Base-by-base conservation (phyloP, 2,888 invertebrate species). In the Dryomyza anilis region DNA sequence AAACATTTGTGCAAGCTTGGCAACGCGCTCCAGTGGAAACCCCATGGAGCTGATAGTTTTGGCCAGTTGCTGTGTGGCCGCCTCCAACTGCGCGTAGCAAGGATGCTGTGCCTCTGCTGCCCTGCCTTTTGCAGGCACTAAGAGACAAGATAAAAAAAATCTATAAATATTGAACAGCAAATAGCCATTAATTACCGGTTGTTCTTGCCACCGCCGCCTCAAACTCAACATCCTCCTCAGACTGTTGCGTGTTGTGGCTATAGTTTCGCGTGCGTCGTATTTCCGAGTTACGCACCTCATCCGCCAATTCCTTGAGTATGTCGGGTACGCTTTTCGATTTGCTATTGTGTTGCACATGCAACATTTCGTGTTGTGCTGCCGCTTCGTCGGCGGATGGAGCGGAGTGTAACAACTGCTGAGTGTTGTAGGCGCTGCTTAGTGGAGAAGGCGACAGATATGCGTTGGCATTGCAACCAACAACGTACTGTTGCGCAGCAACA, bases 41-140 rank as follows among this genome's bases (percentile, higher is more conserved):
- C 96, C 96, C 96, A 96, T 96, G 67, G 89, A 88, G 75, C 89
- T 89, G 65, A 96, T 89, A 70, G 89, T 89, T 75, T 87, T 86
- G 60, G 91, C 92, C 76, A 93, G 85, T 43, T 85, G 86, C 80
- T 91, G 90, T 63, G 87, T 84, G 59, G 87, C 85, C 12, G 83
- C 67, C 43, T 74, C 65, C 58, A 77, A 69, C 63, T 70, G 70
- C 21, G 67, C 70, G 60, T 72, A 79, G 67, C 61, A 67, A 29
- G 36, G n/a, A n/a, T n/a, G n/a, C n/a, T n/a, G n/a, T n/a, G n/a
- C n/a, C n/a, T n/a, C n/a, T n/a, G n/a, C n/a, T n/a, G n/a, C n/a
- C n/a, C n/a, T n/a, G n/a, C n/a, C n/a, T n/a, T n/a, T n/a, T n/a
- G n/a, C n/a, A n/a, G n/a, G n/a, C n/a, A n/a, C n/a, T n/a, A n/a